Evolutionary conservation across 2,888 invertebrate species (phyloP).

Genomic region (Chrysolina haemoptera): DNA sequence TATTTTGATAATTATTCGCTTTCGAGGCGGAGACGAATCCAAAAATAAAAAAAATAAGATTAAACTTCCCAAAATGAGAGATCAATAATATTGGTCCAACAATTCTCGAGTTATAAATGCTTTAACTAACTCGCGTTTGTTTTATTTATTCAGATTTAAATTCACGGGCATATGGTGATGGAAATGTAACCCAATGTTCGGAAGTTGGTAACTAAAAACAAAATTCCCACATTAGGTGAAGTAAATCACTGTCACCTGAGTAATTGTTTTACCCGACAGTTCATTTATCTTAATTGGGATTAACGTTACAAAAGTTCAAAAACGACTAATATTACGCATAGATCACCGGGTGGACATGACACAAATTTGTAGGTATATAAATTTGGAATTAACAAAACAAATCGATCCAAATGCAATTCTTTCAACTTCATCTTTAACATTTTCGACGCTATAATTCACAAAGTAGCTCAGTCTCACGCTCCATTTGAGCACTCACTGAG

Average conservation of each 20-base stretch:
- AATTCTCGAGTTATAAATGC: no score
- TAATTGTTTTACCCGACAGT: background rate
- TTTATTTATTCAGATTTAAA: no score
- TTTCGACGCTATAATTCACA: background rate
- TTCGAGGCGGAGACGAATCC: no score
- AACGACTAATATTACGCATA: background rate
- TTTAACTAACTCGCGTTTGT: no score
- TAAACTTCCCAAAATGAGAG: no score
- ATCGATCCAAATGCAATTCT: background rate
- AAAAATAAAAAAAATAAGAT: no score
- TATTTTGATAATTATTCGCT: no score
- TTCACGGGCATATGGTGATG: no score
- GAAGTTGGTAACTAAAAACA: no score
- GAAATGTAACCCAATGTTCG: no score
- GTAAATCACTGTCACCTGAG: background rate
- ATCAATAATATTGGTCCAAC: no score
- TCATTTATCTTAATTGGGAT: background rate
- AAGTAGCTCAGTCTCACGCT: conserved; percentile 6
- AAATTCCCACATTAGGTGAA: background rate
- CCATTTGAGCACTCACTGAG: background rate
- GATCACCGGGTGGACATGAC: background rate
- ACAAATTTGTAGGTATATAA: background rate
- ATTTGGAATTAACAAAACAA: background rate
- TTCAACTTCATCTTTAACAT: background rate
- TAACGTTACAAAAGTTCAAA: background rate